Conservation (phyloP, 2,888 invertebrate genomes). For the Synanthedon tipuliformis region DNA sequence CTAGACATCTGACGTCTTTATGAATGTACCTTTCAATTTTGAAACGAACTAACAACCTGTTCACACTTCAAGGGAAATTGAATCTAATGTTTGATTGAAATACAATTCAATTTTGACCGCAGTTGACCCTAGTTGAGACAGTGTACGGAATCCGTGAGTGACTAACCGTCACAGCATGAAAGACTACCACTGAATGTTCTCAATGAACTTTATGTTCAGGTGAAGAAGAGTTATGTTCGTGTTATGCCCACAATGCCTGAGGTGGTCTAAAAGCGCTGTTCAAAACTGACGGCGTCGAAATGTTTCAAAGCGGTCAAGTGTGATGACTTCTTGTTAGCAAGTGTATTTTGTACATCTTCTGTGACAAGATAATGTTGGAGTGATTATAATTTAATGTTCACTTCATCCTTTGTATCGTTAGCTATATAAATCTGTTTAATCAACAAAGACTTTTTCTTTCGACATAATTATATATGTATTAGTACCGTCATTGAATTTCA, state of each 20-base stretch:
- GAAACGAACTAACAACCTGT: conserved; percentile 15
- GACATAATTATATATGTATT: no score
- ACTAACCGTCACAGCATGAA: conserved; percentile 40
- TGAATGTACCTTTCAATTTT: conserved; percentile 21
- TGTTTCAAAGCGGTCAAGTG: conserved; percentile 53
- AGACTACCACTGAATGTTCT: conserved; percentile 16
- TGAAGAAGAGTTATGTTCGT: conserved; percentile 6
- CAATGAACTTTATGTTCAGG: conserved; percentile 11
- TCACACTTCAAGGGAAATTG: conserved; percentile 8
- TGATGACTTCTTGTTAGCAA: conserved; percentile 57
- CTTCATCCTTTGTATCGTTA: conserved; percentile 1
- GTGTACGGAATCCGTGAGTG: conserved; percentile 54
- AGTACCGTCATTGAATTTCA: no score
- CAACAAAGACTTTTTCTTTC: no score
- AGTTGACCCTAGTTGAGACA: conserved; percentile 10
- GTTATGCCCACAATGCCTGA: conserved; percentile 25
- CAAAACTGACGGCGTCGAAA: conserved; percentile 53
- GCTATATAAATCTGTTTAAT: no score
- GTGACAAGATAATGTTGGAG: conserved; percentile 47
- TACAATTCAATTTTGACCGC: conserved; percentile 7
- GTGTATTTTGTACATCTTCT: conserved; percentile 32
- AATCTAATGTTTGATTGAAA: conserved; percentile 7
- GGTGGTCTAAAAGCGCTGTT: conserved; percentile 47
- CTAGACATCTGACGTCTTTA: conserved; percentile 55
- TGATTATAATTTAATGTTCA: conserved; percentile 13